Conservation (phyloP, 2,888 invertebrate genomes). For the Drosophila sordidula region DNA sequence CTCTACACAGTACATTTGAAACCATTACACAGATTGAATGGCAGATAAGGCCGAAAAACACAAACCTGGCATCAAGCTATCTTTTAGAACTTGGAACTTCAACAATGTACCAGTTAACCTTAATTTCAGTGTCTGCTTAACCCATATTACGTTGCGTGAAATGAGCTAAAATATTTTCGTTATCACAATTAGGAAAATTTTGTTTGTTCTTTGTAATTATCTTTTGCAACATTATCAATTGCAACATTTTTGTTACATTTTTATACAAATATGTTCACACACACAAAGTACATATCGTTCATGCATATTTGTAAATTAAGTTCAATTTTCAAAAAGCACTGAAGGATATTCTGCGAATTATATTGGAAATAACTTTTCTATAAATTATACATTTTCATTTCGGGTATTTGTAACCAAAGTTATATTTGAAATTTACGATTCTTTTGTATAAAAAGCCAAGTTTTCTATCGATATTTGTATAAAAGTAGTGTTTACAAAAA, state of each 20-base stretch:
- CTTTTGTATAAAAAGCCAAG: no score
- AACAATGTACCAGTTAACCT: conserved; percentile 2
- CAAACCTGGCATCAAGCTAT: conserved; percentile 13
- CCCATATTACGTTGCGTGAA: background rate
- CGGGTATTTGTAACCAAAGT: no score
- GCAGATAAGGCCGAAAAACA: conserved; percentile 46
- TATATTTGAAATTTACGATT: background rate
- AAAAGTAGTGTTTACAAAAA: conserved; percentile 7
- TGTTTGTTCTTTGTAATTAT: background rate
- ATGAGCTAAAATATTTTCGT: background rate
- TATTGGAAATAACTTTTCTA: no score
- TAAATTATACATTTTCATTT: no score
- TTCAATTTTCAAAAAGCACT: no score
- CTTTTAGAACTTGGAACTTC: conserved; percentile 1
- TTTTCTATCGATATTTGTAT: conserved; percentile 8
- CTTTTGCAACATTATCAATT: background rate
- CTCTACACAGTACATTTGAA: conserved; percentile 42
- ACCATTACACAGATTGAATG: conserved; percentile 63
- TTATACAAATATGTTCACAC: no score
- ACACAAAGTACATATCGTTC: no score
- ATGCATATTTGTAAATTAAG: no score
- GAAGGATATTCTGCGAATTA: no score
- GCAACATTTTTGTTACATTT: background rate
- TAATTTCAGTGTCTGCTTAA: background rate
- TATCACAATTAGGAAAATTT: background rate